Percentiles rank a stretch among this genome's conserved stretches.
Conservation (phyloP, 2,888 invertebrate genomes). For the Dryomyza anilis region DNA sequence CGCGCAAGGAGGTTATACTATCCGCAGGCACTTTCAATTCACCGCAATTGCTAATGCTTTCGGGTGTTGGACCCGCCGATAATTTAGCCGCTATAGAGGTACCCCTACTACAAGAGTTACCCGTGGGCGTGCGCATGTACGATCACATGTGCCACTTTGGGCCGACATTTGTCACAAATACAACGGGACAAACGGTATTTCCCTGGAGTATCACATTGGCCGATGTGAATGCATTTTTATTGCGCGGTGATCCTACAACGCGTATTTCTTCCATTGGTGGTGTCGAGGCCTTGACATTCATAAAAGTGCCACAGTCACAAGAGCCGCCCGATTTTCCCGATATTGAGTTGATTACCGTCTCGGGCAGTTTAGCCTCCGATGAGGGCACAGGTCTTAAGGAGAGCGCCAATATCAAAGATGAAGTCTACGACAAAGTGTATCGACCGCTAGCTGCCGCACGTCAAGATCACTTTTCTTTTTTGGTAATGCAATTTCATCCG, state of each 20-base stretch:
- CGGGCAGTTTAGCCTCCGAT: slow-evolving; percentile 68
- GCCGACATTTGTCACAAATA: slow-evolving; percentile 56
- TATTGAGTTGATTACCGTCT: slow-evolving; percentile 69
- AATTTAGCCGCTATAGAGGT: slow-evolving; percentile 64
- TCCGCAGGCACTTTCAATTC: slow-evolving; percentile 84
- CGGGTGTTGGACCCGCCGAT: slow-evolving; percentile 67
- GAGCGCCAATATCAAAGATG: slow-evolving; percentile 64
- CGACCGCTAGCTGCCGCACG: slow-evolving; percentile 63
- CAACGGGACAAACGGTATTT: slow-evolving; percentile 46
- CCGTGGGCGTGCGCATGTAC: slow-evolving; percentile 69
- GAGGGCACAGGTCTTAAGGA: slow-evolving; percentile 63
- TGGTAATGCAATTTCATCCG: slow-evolving; percentile 74
- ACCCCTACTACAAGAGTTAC: slow-evolving; percentile 67
- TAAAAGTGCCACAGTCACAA: slow-evolving; percentile 64
- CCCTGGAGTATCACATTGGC: slow-evolving; percentile 36
- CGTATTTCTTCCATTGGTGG: slow-evolving; percentile 66
- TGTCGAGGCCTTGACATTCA: slow-evolving; percentile 69
- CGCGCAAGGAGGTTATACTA: slow-evolving; percentile 78
- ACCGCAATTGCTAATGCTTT: slow-evolving; percentile 87
- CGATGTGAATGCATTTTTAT: slow-evolving; percentile 55
- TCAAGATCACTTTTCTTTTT: slow-evolving; percentile 65
- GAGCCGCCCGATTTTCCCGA: slow-evolving; percentile 64
- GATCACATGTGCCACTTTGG: slow-evolving; percentile 61
- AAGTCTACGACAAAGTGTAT: slow-evolving; percentile 61
- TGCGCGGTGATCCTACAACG: slow-evolving; percentile 66